Conservation (phyloP, 2,113 vertebrate species). For the Peromyscus maniculatus region DNA sequence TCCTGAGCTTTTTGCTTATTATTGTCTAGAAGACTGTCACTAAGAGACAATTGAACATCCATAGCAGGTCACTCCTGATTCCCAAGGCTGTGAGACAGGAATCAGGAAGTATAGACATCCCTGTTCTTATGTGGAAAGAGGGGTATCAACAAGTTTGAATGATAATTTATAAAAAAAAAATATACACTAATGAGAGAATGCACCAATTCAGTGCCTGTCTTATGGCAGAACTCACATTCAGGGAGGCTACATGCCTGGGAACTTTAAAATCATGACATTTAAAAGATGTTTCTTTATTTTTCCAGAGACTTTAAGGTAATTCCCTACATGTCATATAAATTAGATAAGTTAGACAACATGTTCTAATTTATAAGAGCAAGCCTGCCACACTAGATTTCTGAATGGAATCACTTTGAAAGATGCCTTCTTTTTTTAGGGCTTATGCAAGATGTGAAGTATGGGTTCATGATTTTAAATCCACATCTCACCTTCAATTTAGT, state of each 20-base stretch:
- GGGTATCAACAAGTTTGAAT: constrained; percentile 65
- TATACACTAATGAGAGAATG: constrained; percentile 63
- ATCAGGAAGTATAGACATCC: constrained; percentile 3
- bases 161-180: constrained; percentile 68
- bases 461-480: background rate
- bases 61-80: constrained; percentile 36
- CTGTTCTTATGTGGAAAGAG: constrained; percentile 47
- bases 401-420: constrained; percentile 49
- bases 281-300: constrained; percentile 53
- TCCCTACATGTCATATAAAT: constrained; percentile 27
- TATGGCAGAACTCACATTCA: constrained; percentile 70
- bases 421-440: constrained; percentile 1
- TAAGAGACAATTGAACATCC: constrained; percentile 25
- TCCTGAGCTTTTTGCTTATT: background rate
- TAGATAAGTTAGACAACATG: constrained; percentile 37
- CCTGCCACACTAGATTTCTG: background rate
- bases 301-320: constrained; percentile 18
- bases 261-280: constrained; percentile 36
- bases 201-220: constrained; percentile 38
- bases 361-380: constrained; percentile 49
- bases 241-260: constrained; percentile 67
- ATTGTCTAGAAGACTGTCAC: background rate
- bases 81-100: constrained; percentile 49
- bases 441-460: background rate
- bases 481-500: background rate